A percentile compares a stretch with the other conserved stretches of the same genome.
Evolutionary conservation across 2,888 invertebrate species (phyloP).

Genomic region (Noctua janthina): DNA sequence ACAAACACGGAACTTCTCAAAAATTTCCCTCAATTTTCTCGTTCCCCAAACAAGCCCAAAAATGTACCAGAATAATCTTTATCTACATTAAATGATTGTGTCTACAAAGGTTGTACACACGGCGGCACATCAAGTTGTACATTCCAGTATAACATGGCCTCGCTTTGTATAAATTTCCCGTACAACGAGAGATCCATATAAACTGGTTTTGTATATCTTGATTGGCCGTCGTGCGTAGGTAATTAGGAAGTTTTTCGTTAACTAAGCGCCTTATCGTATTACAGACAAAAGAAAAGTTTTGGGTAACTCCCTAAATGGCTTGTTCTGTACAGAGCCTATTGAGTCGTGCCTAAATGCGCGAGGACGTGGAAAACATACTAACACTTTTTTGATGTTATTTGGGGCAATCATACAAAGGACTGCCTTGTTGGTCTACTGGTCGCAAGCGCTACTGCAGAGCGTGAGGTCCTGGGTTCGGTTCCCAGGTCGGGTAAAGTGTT

Average conservation of each 20-base stretch:
- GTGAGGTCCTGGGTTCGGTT: no score
- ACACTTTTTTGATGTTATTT: background rate
- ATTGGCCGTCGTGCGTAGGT: background rate
- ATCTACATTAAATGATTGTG: constrained; percentile 39
- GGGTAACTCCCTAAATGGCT: constrained; percentile 34
- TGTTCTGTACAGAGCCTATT: constrained; percentile 17
- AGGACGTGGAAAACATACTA: constrained; percentile 1
- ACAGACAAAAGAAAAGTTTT: constrained; percentile 54
- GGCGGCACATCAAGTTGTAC: no score
- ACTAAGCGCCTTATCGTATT: constrained; percentile 59
- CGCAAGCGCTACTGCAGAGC: no score
- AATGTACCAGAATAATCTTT: constrained; percentile 16
- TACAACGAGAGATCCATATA: no score
- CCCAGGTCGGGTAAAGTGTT: no score
- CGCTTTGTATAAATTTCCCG: no score
- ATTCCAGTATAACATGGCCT: no score
- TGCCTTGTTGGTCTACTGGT: no score
- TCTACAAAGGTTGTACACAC: constrained; percentile 31
- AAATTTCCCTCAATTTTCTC: background rate
- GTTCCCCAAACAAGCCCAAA: constrained; percentile 2
- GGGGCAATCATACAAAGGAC: background rate
- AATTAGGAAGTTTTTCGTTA: constrained; percentile 61
- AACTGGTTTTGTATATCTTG: no score
- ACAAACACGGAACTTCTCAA: background rate
- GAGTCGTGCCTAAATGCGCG: constrained; percentile 21